phyloP scores from a whole-genome alignment of 2,113 vertebrate species.

The Scopus umbretta region DNA sequence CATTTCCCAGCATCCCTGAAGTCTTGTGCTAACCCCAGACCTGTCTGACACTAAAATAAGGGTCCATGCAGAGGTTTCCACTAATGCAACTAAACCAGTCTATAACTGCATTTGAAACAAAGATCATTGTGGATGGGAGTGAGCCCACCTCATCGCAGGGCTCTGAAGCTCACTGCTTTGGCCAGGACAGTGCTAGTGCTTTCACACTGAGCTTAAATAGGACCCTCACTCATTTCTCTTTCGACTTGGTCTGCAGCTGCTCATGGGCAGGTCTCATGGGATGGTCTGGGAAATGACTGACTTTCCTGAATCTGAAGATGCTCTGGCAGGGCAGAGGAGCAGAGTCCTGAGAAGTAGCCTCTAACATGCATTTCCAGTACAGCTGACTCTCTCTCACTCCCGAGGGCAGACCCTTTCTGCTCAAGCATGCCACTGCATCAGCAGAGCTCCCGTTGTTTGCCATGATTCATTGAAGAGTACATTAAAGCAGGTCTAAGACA shows the following conservation, averaged over 20 bases:
- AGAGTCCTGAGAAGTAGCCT: neutral
- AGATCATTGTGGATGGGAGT: neutral
- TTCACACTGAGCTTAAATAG: neutral
- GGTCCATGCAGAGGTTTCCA: neutral
- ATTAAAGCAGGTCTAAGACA: neutral
- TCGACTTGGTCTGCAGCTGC: neutral
- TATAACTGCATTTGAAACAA: fast-evolving
- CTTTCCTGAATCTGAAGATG: neutral
- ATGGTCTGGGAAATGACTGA: fast-evolving
- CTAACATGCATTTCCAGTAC: neutral
- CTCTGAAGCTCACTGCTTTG: neutral
- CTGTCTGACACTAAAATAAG: neutral
- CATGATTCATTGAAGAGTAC: neutral
- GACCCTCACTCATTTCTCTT: neutral
- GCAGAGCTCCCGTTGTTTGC: neutral
- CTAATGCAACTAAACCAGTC: neutral
- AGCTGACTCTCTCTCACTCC: neutral
- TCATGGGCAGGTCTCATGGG: neutral
- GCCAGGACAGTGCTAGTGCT: neutral
- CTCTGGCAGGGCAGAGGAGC: neutral
- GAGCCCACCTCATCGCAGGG: neutral
- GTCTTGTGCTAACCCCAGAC: neutral
- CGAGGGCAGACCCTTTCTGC: neutral
- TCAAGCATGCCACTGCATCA: neutral
- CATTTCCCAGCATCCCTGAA: neutral